Conservation (phyloP, 2,888 invertebrate species). For the Caenorhabditis imperialis region DNA sequence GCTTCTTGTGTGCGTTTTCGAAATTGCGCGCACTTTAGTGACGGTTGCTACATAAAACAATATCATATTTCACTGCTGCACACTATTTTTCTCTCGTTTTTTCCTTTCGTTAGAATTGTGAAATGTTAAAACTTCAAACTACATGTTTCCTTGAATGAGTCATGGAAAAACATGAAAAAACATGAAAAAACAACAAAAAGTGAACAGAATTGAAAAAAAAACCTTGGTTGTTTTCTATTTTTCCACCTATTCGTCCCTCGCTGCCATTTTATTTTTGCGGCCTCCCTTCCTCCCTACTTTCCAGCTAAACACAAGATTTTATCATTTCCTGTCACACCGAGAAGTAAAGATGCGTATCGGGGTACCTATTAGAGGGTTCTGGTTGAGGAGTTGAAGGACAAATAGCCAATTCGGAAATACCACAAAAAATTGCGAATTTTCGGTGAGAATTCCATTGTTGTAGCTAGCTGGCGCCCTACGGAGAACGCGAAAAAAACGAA, state of each 20-base stretch:
- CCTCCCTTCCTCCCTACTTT: neutral
- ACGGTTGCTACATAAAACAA: no score
- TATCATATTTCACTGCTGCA: no score
- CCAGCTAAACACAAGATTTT: neutral
- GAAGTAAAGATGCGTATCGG: neutral
- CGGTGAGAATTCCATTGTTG: conserved; percentile 2
- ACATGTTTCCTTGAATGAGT: no score
- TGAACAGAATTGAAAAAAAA: no score
- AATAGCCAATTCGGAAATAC: neutral
- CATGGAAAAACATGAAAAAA: no score
- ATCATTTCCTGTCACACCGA: conserved; percentile 8
- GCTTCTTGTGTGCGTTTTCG: neutral
- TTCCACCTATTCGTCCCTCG: neutral
- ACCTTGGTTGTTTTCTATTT: conserved; percentile 5
- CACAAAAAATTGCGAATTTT: no score
- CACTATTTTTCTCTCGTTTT: no score
- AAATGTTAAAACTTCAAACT: no score
- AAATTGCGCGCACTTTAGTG: no score
- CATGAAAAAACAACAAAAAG: no score
- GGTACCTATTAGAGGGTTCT: conserved; percentile 5
- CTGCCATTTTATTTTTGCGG: neutral
- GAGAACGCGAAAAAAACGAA: neutral
- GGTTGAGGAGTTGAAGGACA: conserved; percentile 3
- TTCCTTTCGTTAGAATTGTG: no score
- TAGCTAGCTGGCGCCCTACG: neutral